Base-by-base conservation (phyloP, 2,797 vertebrate species). In the Tragelaphus oryx region DNA sequence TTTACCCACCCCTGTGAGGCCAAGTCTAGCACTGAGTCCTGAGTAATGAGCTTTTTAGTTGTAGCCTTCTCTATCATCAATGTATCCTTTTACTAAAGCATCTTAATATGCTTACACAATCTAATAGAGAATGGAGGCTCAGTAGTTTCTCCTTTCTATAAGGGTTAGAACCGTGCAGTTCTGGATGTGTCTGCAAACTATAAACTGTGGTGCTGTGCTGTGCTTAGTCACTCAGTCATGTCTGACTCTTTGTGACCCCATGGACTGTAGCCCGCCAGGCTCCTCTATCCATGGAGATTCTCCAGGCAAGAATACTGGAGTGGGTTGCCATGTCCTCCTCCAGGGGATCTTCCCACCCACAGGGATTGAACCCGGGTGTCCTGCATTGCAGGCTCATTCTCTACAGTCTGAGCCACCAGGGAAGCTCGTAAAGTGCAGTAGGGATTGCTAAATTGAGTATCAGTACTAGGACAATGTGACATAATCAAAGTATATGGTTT, bases 221-320 rank as follows among this genome's bases (percentile, higher is more conserved):
- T 22, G 18, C 9, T 37, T 11, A 11, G 65, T 37, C 0, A 0
- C 65, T 68, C 9, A 68, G 33, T 68, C 33, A 10, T 3, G 5
- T 68, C 65, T 1, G 10, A 2, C 3, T 37, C 65, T 37, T 11
- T 68, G 33, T 3, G 18, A 68, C 33, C 3, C 18, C 18, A 37
- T 37, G 65, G n/a, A 22, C 33, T 37, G 1, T 11, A 37, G 65
- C 65, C 18, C 1, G 0, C 62, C n/a, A 37, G 62, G 17, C n/a
- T 68, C 65, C 17, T 68, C 65, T 68, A 33, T 68, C 33, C 18
- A 22, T 6, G 33, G 18, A 18, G n/a, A 37, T 37, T 68, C 62
- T 68, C 62, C 62, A 37, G 33, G 62, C 18, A 68, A 37, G 62
- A 68, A 68, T 3, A 22, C 9, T 68, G 2, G 62, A 37, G n/a